Conservation (phyloP, 2,113 vertebrate genomes). For the Abramis brama region DNA sequence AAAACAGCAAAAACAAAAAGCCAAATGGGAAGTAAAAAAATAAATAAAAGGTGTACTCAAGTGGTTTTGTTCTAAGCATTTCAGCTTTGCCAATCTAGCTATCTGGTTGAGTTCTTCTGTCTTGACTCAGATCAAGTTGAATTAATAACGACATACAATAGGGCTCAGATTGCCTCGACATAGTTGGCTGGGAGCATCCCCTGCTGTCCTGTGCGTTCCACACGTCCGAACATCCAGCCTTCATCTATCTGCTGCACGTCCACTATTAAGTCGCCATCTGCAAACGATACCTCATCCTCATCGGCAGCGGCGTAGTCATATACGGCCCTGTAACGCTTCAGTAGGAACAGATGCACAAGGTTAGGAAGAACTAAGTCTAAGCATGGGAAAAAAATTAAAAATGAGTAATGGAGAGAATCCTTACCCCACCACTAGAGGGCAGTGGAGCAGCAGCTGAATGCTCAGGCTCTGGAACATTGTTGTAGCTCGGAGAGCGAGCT, state of each 20-base stretch:
- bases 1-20: neutral
- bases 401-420: constrained; percentile 26
- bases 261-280: constrained; percentile 88
- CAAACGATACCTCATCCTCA: constrained; percentile 91
- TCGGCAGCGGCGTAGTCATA: constrained; percentile 91
- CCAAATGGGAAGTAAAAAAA: neutral
- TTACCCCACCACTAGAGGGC: constrained; percentile 71
- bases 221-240: constrained; percentile 94
- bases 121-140: constrained; percentile 34
- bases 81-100: constrained; percentile 37
- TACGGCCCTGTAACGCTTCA: constrained; percentile 89
- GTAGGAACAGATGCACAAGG: constrained; percentile 26
- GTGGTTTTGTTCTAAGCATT: constrained; percentile 30
- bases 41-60: neutral
- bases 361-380: neutral
- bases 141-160: neutral
- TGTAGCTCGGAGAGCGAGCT: constrained; percentile 57
- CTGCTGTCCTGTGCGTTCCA: constrained; percentile 92
- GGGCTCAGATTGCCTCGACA: constrained; percentile 82
- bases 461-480: constrained; percentile 58
- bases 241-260: constrained; percentile 95
- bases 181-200: constrained; percentile 96
- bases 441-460: constrained; percentile 58
- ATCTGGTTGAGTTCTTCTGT: constrained; percentile 39
- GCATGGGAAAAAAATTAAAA: neutral